Base-by-base conservation (phyloP, 2,888 invertebrate species). In the Clitarchus hookeri region DNA sequence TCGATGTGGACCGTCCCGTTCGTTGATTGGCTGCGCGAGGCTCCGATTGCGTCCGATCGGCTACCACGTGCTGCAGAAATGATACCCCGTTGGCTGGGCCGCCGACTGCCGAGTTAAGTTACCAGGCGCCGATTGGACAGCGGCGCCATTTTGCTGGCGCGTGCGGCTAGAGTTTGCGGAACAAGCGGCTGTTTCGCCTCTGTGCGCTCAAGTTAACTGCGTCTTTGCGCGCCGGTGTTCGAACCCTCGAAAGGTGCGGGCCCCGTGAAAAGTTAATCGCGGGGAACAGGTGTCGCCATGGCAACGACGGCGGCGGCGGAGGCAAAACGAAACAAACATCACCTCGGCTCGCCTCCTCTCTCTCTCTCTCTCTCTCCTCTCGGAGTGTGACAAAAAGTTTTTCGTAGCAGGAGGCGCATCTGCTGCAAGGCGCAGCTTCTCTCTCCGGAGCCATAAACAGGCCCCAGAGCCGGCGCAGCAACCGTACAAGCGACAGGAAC, bases 221-320 rank as follows among this genome's bases (percentile, higher is more conserved):
- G 48, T 48, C 48, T 16, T 48, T 16, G 48, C 19, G 23, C 8
- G 65, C n/a, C n/a, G 65, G 65, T 36, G 65, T 65, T 65, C 65
- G 65, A 65, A 19, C 65, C 65, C 65, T 8, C 19, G 65, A 8
- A 36, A 48, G 48, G 48, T 48, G 65, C 65, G 65, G 65, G 12
- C 48, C 48, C 65, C 65, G 85, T 77, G 84, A 84, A 86, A 84
- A 86, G 84, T 86, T 86, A 79, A 86, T 86, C 86, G 79, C 84
- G 82, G 84, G 86, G 54, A 86, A 86, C 86, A 86, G 86, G 86
- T 86, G 86, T 86, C 84, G 86, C 79, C 84, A 86, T 86, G 78
- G 86, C 79, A 80, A 86, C 84, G 80, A 23, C 25, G 84, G 65
- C n/a, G 65, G 23, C n/a, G 65, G n/a, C 65, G 65, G 19, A 13